Conservation (phyloP, 2,797 vertebrate genomes). For the Oreortyx pictus region DNA sequence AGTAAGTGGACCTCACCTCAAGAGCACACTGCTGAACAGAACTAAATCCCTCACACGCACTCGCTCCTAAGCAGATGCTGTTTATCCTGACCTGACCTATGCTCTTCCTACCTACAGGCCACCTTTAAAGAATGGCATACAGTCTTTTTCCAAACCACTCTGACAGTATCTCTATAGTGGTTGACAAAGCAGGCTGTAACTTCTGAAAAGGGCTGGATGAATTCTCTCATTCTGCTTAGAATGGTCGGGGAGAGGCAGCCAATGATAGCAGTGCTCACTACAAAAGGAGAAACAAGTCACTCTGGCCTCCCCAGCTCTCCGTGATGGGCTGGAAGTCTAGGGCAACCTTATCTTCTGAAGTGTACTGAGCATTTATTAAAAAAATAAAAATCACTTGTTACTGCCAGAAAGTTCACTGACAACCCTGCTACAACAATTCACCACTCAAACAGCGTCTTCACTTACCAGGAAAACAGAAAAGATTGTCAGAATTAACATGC, state of each 20-base stretch:
- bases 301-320: neutral
- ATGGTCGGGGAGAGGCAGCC: fast-evolving
- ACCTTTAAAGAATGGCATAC: neutral
- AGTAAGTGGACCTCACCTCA: neutral
- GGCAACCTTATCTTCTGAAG: neutral
- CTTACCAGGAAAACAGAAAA: neutral
- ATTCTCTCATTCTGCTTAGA: neutral
- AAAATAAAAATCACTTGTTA: neutral
- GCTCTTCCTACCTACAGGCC: neutral
- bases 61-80: fast-evolving
- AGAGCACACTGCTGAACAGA: neutral
- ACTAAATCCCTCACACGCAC: neutral
- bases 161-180: neutral
- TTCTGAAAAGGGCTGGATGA: neutral
- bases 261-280: neutral
- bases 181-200: neutral
- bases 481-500: neutral
- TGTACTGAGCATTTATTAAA: fast-evolving
- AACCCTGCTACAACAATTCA: neutral
- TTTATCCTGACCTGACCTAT: neutral
- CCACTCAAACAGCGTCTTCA: neutral
- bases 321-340: neutral
- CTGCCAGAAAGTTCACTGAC: neutral
- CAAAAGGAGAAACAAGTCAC: fast-evolving
- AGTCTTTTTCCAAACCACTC: neutral